Evolutionary conservation across 2,888 invertebrate genomes (phyloP), one percentile per base, ranked within the genome.

Genomic region (Scaptodrosophila latifasciaeformis): DNA sequence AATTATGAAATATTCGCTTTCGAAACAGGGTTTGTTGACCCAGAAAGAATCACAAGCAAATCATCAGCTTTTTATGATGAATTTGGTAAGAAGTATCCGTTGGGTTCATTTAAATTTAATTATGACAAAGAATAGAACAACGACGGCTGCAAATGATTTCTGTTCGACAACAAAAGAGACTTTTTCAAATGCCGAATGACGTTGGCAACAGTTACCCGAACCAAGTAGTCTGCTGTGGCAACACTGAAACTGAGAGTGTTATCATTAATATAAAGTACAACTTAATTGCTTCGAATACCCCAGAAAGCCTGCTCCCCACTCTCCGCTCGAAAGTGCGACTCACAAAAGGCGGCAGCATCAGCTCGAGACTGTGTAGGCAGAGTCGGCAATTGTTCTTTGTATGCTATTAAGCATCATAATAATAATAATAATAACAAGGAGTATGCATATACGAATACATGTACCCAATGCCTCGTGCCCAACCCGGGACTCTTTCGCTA

Each of bases 351-450:
- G 1, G 15, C 5, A 27, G 17, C 44, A 17, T 17, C 4, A 10
- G 13, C 2, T 4, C 0, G 15, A 13, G 7, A 5, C 24, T 24
- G n/a, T 2, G 1, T 6, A 35, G 7, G 10, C 7, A 15, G 15
- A 37, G 37, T 1, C 37, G 7, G 37, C 37, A 17, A 37, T 37
- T 37, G 37, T 17, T 6, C 31, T 24, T 29, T 30, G 21, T 31
- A 18, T 15, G 39, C 35, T 21, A 40, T 78, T 70, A 78, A 70
- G 75, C 59, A 65, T 62, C 61, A 78, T 72, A 62, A 78, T 75
- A 74, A 77, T 74, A 77, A 70, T 77, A 70, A 70, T 70, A 75
- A 67, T 65, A 48, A 35, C 45, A 45, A 47, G 3, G 10, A 31
- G n/a, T 6, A 30, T 7, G 30, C 29, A 27, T n/a, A 44, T 30